Evolutionary conservation across 2,888 invertebrate species (phyloP), one percentile per base, ranked within the genome.

Genomic region (Eretmocerus hayati): DNA sequence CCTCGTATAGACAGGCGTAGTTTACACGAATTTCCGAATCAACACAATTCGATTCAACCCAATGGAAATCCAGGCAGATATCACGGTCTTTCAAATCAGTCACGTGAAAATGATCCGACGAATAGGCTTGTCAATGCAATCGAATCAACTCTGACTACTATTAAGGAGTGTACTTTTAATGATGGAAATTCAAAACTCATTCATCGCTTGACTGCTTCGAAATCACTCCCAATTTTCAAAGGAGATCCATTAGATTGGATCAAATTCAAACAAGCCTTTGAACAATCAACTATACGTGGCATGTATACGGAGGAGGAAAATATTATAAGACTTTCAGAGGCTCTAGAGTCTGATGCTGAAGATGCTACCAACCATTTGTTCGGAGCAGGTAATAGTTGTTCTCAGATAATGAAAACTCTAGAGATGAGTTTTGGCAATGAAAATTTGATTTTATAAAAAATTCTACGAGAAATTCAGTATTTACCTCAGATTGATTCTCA

Each of bases 351-450:
- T 26, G 23, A 23, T 15, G 23, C 22, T 21, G 22, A 15, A n/a
- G 22, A 39, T 8, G 38, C 38, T 15, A 22, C 38, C n/a, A 13
- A 23, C 5, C n/a, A n/a, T 13, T 15, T 39, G 9, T 19, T 41
- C n/a, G 11, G 18, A 11, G 19, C 30, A 5, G 31, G 31, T 13
- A 11, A 18, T 19, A 41, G 11, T 3, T 13, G 31, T 6, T 11
- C 8, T 15, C 19, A 41, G 2, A 41, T 41, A 3, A 41, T 41
- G 30, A 41, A 41, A 19, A 41, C 41, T 5, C 13, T 41, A 11
- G 31, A 41, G n/a, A 41, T 41, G 21, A 6, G 31, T n/a, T 31
- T 42, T 30, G 31, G 15, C 15, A 42, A 42, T 8, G n/a, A 31
- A 21, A 19, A n/a, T n/a, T 20, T 31, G 3, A 42, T 42, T n/a